A percentile compares a stretch with the other conserved stretches of the same genome.
phyloP scores from a whole-genome alignment of 2,797 vertebrate species.

The Perodicticus potto region DNA sequence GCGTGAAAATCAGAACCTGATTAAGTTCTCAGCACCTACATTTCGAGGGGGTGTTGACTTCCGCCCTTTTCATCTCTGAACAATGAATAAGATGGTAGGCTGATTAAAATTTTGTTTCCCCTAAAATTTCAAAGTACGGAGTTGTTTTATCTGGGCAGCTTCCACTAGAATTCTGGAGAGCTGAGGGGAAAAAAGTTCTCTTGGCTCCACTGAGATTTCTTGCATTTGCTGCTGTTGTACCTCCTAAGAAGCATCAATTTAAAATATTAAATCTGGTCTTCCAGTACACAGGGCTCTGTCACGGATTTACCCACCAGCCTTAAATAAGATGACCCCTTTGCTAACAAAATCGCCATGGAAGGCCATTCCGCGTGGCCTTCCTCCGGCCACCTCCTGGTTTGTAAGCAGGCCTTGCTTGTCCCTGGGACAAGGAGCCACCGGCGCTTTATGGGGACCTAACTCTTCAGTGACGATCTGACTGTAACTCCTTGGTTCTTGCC shows the following conservation, averaged over 20 bases:
- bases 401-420: background rate
- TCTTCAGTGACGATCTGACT: background rate
- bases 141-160: slow-evolving; percentile 84
- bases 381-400: rapidly evolving
- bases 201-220: background rate
- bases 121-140: slow-evolving; percentile 84
- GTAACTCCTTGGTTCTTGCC: background rate
- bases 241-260: background rate
- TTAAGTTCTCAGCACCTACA: slow-evolving; percentile 76
- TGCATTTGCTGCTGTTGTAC: background rate
- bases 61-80: slow-evolving; percentile 88
- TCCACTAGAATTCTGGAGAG: slow-evolving; percentile 60
- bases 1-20: slow-evolving; percentile 66
- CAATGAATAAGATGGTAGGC: slow-evolving; percentile 86
- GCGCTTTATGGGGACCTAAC: rapidly evolving
- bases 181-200: background rate
- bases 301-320: background rate
- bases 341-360: rapidly evolving
- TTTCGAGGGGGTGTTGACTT: slow-evolving; percentile 83
- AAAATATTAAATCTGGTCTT: background rate
- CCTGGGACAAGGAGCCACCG: background rate
- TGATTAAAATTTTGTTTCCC: slow-evolving; percentile 84
- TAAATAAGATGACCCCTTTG: background rate
- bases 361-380: background rate
- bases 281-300: rapidly evolving